Evolutionary conservation across 2,113 vertebrate species (phyloP).

Genomic region (Mus pahari): DNA sequence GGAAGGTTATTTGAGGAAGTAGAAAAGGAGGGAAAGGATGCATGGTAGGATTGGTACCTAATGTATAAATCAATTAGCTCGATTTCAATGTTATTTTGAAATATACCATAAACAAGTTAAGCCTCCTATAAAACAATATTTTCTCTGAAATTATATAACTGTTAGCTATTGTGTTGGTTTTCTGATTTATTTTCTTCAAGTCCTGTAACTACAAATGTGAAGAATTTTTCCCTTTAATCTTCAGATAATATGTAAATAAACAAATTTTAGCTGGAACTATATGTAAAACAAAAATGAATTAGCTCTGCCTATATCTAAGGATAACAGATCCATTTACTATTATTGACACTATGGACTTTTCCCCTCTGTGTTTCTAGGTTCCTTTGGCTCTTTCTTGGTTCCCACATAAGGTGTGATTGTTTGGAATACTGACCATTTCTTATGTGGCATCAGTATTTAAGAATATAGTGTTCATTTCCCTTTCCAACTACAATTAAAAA

Average conservation of each 20-base stretch:
- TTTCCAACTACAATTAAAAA: neutral
- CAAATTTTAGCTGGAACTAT: neutral
- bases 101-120: neutral
- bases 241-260: neutral
- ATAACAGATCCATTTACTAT: neutral
- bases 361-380: neutral
- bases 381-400: conserved; percentile 35
- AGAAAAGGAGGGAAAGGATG: neutral
- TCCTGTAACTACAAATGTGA: neutral
- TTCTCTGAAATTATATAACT: conserved; percentile 14
- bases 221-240: neutral
- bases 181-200: neutral
- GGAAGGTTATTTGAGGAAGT: neutral
- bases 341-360: neutral
- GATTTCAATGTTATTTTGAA: neutral
- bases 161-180: neutral
- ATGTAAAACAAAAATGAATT: neutral
- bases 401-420: neutral
- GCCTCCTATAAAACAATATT: neutral
- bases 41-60: neutral
- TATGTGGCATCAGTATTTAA: neutral
- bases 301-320: neutral
- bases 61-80: neutral
- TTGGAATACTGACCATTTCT: neutral
- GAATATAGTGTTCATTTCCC: neutral